phyloP scores from a whole-genome alignment of 1,140 invertebrate genomes.

The Pentalonia nigronervosa region DNA sequence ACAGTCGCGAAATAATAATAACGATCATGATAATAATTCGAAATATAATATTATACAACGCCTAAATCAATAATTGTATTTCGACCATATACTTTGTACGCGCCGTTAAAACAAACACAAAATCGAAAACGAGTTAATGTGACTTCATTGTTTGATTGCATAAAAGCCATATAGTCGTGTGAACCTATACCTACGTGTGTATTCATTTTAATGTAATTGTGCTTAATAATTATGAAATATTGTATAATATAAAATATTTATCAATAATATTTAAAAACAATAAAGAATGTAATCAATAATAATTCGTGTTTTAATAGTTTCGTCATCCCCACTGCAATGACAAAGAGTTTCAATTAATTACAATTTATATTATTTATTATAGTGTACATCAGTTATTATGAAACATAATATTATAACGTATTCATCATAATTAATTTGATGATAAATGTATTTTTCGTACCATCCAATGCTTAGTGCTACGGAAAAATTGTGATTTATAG shows the following conservation, averaged over 20 bases:
- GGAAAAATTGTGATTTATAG: background rate
- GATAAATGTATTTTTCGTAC: background rate
- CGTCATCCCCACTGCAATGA: background rate
- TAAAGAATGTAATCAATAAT: background rate
- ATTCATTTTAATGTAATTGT: background rate
- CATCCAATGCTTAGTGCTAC: background rate
- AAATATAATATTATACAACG: conserved; percentile 1
- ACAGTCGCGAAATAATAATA: background rate
- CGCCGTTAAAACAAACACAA: background rate
- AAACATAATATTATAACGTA: background rate
- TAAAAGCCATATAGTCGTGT: background rate
- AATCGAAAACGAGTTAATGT: background rate
- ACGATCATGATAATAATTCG: background rate
- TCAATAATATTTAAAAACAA: background rate
- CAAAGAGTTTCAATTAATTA: background rate
- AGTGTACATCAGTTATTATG: background rate
- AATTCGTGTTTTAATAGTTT: background rate
- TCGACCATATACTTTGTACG: background rate
- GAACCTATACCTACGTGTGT: background rate
- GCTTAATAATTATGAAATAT: background rate
- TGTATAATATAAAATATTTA: background rate
- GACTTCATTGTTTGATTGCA: background rate
- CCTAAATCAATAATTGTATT: background rate
- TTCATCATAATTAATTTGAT: background rate
- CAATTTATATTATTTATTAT: background rate